Conservation (phyloP, 2,888 invertebrate genomes). For the Eupithecia insigniata region DNA sequence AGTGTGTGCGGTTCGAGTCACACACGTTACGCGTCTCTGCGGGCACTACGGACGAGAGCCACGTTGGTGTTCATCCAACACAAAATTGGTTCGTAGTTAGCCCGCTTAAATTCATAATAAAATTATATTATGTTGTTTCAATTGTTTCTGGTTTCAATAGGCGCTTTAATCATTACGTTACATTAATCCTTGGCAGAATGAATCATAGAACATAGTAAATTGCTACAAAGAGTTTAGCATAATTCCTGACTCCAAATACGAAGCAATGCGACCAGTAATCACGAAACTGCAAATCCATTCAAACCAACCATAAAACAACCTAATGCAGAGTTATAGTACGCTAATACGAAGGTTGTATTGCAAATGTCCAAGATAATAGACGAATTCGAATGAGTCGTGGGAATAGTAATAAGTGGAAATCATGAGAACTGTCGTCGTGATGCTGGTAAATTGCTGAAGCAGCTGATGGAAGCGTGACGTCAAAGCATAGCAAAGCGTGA, state of each 20-base stretch:
- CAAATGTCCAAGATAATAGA: constrained; percentile 51
- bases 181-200: constrained; percentile 36
- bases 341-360: constrained; percentile 35
- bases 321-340: constrained; percentile 38
- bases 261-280: constrained; percentile 43
- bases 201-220: constrained; percentile 32
- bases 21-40: too few species aligned
- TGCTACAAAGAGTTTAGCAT: constrained; percentile 36
- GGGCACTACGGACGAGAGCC: too few species aligned
- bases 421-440: constrained; percentile 69
- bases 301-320: constrained; percentile 37
- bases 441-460: constrained; percentile 49
- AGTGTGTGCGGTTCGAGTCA: too few species aligned
- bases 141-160: background rate
- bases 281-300: constrained; percentile 46
- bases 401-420: constrained; percentile 68
- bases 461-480: constrained; percentile 38
- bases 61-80: too few species aligned
- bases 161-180: constrained; percentile 21
- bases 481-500: constrained; percentile 33
- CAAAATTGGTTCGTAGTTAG: too few species aligned
- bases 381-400: constrained; percentile 61
- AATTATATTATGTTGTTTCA: background rate
- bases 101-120: too few species aligned
- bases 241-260: constrained; percentile 43